A percentile compares a stretch with the other conserved stretches of the same genome.
Conservation (phyloP, 2,113 vertebrate genomes). For the Ardeotis arabs region DNA sequence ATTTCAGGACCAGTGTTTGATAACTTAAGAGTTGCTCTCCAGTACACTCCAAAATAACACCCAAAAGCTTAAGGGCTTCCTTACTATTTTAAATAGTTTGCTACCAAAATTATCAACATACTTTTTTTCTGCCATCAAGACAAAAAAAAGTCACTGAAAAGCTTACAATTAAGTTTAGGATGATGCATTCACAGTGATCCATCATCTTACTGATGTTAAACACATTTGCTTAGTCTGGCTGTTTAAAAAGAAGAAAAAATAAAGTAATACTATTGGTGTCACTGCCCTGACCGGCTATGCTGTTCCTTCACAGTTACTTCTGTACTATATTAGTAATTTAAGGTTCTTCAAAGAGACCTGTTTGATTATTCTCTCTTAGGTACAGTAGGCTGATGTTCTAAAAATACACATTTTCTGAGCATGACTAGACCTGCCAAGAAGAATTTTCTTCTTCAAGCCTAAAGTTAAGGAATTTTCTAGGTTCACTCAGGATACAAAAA, state of each 20-base stretch:
- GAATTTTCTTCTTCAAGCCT: constrained; percentile 15
- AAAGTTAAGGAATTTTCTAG: constrained; percentile 14
- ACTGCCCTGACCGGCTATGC: not conserved
- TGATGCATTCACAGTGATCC: not conserved
- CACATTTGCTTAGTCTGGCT: not conserved
- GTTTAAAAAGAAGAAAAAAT: not conserved
- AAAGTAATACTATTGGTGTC: not conserved
- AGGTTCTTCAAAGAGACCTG: not conserved
- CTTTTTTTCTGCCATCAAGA: not conserved
- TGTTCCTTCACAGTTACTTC: not conserved
- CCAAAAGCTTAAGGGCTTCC: not conserved
- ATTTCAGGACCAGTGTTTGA: not conserved
- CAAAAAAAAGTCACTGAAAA: not conserved
- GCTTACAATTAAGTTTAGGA: not conserved
- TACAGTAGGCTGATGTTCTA: constrained; percentile 18
- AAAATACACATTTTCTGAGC: constrained; percentile 31
- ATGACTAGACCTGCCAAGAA: constrained; percentile 38
- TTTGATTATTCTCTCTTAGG: not conserved
- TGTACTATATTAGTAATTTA: not conserved
- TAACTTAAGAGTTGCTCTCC: not conserved
- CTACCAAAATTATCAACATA: not conserved
- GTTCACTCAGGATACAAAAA: constrained; percentile 24
- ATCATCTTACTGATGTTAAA: not conserved
- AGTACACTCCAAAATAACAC: not conserved
- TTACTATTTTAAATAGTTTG: not conserved